Base-by-base conservation (phyloP, 1,140 invertebrate genomes). In the Caenorhabditis briggsae region DNA sequence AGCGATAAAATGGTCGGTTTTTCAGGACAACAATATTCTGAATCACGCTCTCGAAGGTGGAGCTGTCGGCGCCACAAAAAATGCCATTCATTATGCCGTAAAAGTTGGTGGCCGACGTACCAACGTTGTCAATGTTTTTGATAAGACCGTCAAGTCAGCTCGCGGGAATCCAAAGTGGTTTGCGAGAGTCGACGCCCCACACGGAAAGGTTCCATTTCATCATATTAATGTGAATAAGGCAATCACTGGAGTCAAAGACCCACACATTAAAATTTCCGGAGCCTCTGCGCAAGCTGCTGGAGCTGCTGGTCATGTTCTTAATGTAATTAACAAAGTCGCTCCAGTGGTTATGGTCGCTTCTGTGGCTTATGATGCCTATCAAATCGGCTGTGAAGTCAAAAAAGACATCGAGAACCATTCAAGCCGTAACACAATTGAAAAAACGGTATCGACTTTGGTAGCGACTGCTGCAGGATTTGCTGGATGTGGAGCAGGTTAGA, bases 221-320 rank as follows among this genome's bases (percentile, higher is more conserved):
- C 64, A 70, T n/a, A 70, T 70, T 33, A 70, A 70, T 46, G 41
- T 70, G 11, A 70, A 70, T 33, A 43, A 43, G 64, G 64, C 64
- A 70, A 46, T 70, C 41, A 70, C 64, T 43, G 64, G 64, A 43
- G 12, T 70, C 64, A 70, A 70, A 33, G 64, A 70, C 46, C 64
- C 64, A 43, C 64, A 70, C 3, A 43, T 46, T 46, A 14, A 3
- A 1, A 70, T 70, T n/a, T 70, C 64, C 18, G 59, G 20, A 18
- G 18, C 41, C 14, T 18, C 46, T 6, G n/a, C 70, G 0, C 5
- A 78, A 0, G 46, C 12, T 8, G 46, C n/a, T 23, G 70, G 70
- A 12, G 7, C 23, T 53, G 46, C 9, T 12, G 70, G 46, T 8
- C 46, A 78, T 23, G 11, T 11, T 14, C 16, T 78, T 7, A 23